These are phyloP conservation scores for Triplophysa dalaica DNA, from an alignment of 2,113 vertebrate species.

Conservation along the genomic window DNA sequence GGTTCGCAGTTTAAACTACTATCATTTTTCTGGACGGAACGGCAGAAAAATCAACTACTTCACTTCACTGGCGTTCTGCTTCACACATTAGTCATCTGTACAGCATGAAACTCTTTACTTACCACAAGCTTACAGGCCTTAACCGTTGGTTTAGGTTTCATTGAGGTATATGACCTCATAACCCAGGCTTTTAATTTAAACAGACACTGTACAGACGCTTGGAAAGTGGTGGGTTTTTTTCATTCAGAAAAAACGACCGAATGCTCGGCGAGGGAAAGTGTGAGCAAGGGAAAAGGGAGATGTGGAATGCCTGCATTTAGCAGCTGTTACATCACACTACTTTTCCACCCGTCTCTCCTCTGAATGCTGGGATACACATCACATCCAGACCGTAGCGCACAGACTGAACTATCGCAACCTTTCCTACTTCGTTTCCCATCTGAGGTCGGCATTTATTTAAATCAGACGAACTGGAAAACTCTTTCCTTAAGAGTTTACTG, in stretches of 20 bases:
- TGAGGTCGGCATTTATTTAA: not conserved
- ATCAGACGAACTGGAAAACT: slow-evolving; percentile 4
- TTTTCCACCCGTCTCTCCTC: slow-evolving; percentile 68
- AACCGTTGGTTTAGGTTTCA: slow-evolving; percentile 55
- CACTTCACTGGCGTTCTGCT: not conserved
- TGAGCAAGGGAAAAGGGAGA: slow-evolving; percentile 61
- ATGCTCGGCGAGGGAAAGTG: slow-evolving; percentile 53
- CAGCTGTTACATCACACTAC: slow-evolving; percentile 69
- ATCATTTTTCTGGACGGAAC: too few relatives aligned
- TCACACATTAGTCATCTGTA: slow-evolving; percentile 20
- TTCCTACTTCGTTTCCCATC: not conserved
- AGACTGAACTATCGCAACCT: not conserved
- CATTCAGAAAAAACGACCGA: slow-evolving; percentile 51
- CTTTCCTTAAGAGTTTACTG: not conserved
- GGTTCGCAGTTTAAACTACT: too few relatives aligned
- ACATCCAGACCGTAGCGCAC: slow-evolving; percentile 15
- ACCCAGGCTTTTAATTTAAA: slow-evolving; percentile 57
- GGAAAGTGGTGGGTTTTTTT: slow-evolving; percentile 46
- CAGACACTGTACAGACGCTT: slow-evolving; percentile 48
- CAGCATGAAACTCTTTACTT: slow-evolving; percentile 49
- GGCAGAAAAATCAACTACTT: too few relatives aligned
- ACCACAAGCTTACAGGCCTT: slow-evolving; percentile 59
- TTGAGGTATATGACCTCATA: slow-evolving; percentile 58
- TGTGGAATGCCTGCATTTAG: slow-evolving; percentile 61
- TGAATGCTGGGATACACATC: slow-evolving; percentile 49